A percentile compares a stretch with the other conserved stretches of the same genome.
Conservation (phyloP, 2,888 invertebrate species). For the Clepsis dumicolana region DNA sequence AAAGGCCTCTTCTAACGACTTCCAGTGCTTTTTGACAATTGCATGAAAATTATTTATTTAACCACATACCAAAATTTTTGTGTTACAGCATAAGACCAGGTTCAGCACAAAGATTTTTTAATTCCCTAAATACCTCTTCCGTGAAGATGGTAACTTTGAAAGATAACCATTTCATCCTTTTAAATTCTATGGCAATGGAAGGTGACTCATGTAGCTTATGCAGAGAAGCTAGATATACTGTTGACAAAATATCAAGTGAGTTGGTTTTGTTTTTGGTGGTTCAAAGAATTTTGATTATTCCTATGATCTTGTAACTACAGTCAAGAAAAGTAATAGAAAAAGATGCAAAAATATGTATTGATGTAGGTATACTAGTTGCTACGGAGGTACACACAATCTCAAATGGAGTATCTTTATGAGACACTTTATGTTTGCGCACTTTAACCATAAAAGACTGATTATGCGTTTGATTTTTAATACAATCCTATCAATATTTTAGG, state of each 20-base stretch:
- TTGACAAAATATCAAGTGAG: conserved; percentile 88
- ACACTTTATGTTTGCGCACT: no score
- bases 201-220: conserved; percentile 97
- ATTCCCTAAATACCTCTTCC: conserved; percentile 90
- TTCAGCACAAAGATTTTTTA: conserved; percentile 89
- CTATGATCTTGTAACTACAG: neutral
- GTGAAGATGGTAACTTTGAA: conserved; percentile 90
- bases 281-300: neutral
- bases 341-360: no score
- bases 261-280: conserved; percentile 32
- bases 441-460: no score
- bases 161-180: conserved; percentile 93
- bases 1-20: no score
- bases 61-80: neutral
- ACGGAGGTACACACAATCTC: no score
- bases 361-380: no score
- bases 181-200: conserved; percentile 99
- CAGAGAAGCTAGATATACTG: conserved; percentile 88
- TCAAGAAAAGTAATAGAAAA: no score
- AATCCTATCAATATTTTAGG: conserved; percentile 56
- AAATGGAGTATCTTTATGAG: no score
- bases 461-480: neutral
- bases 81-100: conserved; percentile 81
- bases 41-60: no score
- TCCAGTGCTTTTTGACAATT: no score